Evolutionary conservation across 2,888 invertebrate genomes (phyloP), one percentile per base, ranked within the genome.

Genomic region (Amblyjoppa proteus): DNA sequence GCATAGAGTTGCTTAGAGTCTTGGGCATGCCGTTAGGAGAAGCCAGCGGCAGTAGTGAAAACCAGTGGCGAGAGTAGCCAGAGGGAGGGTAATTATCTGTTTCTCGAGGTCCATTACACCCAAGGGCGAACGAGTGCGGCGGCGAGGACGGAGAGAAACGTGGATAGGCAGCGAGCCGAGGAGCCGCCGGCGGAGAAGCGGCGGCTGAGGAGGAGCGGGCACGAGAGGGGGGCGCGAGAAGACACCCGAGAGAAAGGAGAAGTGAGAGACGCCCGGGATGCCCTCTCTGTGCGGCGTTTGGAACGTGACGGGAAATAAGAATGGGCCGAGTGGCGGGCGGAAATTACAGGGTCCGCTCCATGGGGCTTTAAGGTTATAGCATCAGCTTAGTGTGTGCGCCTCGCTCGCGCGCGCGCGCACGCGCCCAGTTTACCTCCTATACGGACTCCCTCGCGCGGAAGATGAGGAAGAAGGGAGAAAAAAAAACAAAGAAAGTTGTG

Each of bases 231-330:
- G 64, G 41, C 28, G 56, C 1, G n/a, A 76, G 71, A 25, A 56
- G 41, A 38, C 49, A 70, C 45, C 45, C 25, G 41, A 45, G 45
- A 45, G 66, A 70, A 73, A 71, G 84, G 81, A 84, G 83, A 87
- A 81, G 88, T 11, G 86, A 82, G 86, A 87, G 84, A 83, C 89
- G 20, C 20, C 58, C 76, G 68, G 76, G 73, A 81, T 83, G 79
- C 38, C 74, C 79, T 80, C 71, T 76, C 66, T 80, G 76, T 73
- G 78, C 75, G 68, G 28, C 78, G 85, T 66, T 84, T 79, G 69
- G 90, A 90, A 93, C 93, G 93, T 93, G 93, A 92, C 93, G 92
- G 93, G 93, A 93, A 93, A 93, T 93, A 93, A 93, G 92, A 93
- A 92, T 90, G 91, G 91, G 90, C 88, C 91, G 91, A 92, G 91